These are phyloP conservation scores for Lasioglossum morio DNA, from an alignment of 2,888 invertebrate species.

Conservation along the genomic window DNA sequence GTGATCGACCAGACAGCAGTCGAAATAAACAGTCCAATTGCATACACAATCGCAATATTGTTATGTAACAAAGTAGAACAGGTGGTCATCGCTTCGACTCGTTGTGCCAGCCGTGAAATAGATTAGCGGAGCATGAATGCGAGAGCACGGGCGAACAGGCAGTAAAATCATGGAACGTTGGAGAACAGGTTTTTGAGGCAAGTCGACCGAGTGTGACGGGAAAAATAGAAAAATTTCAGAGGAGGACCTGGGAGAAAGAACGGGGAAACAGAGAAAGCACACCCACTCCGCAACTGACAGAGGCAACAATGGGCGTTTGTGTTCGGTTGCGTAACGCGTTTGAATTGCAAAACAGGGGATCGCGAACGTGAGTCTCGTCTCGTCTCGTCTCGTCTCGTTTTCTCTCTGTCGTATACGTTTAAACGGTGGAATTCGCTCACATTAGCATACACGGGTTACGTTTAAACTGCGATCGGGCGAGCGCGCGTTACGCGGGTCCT, in stretches of 20 bases:
- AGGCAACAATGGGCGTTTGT: background rate
- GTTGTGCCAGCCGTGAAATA: background rate
- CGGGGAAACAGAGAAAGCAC: background rate
- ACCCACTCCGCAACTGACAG: background rate
- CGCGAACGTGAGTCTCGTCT: background rate
- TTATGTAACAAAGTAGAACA: background rate
- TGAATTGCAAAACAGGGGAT: constrained; percentile 48
- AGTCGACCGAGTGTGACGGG: background rate
- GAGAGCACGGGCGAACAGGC: background rate
- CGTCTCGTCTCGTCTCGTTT: background rate
- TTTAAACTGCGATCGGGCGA: background rate
- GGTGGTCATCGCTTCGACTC: background rate
- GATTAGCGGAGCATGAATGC: background rate
- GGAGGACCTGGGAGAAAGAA: background rate
- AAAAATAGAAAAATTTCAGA: background rate
- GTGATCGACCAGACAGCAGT: no score
- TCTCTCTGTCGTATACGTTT: background rate
- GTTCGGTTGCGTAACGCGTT: constrained; percentile 39
- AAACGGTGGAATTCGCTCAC: constrained; percentile 11
- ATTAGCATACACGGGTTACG: constrained; percentile 42
- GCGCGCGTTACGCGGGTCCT: background rate
- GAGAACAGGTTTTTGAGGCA: background rate
- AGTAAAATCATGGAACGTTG: background rate
- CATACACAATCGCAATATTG: background rate
- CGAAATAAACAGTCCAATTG: background rate